These are phyloP conservation scores for Imbricaverruca yamaguchii DNA, from an alignment of 2,888 invertebrate genomes.

Conservation along the genomic window DNA sequence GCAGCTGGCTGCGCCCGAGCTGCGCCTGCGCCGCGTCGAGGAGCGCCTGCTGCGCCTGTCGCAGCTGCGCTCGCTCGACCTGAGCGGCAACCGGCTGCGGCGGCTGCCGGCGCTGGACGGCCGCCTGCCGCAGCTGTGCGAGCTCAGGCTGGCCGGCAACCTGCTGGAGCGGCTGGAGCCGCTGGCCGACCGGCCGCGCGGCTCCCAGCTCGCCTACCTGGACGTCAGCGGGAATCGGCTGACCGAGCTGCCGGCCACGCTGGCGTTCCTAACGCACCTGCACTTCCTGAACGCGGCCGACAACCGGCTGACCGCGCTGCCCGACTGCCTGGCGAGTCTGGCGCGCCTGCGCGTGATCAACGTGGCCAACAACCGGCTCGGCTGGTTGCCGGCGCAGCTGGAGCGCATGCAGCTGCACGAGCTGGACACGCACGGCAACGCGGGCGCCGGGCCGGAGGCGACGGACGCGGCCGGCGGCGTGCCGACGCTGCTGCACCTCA, in stretches of 20 bases:
- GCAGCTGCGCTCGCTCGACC: conserved; percentile 12
- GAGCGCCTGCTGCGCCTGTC: conserved; percentile 9
- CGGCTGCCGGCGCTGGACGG: conserved; percentile 6
- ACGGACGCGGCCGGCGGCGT: too few species aligned
- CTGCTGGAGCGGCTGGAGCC: conserved; percentile 10
- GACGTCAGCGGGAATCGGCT: conserved; percentile 64
- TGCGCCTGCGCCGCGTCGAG: conserved; percentile 12
- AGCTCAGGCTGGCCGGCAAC: conserved; percentile 18
- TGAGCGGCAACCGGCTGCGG: conserved; percentile 11
- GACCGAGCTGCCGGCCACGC: conserved; percentile 53
- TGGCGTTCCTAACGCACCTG: conserved; percentile 51
- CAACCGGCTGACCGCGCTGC: conserved; percentile 48
- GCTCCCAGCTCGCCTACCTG: conserved; percentile 47
- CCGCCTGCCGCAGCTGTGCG: conserved; percentile 20
- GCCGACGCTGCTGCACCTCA: neutral
- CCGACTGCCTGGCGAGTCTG: conserved; percentile 41
- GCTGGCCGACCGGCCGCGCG: neutral
- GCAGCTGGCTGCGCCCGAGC: neutral
- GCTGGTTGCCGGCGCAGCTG: conserved; percentile 5
- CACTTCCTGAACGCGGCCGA: conserved; percentile 53
- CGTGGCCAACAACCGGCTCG: neutral
- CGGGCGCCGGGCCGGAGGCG: neutral
- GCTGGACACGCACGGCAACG: conserved; percentile 14
- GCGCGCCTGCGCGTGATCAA: conserved; percentile 6
- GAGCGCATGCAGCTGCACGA: neutral